These are phyloP conservation scores for Thecocarcelia acutangulata DNA, from an alignment of 2,888 invertebrate species.

Conservation along the genomic window DNA sequence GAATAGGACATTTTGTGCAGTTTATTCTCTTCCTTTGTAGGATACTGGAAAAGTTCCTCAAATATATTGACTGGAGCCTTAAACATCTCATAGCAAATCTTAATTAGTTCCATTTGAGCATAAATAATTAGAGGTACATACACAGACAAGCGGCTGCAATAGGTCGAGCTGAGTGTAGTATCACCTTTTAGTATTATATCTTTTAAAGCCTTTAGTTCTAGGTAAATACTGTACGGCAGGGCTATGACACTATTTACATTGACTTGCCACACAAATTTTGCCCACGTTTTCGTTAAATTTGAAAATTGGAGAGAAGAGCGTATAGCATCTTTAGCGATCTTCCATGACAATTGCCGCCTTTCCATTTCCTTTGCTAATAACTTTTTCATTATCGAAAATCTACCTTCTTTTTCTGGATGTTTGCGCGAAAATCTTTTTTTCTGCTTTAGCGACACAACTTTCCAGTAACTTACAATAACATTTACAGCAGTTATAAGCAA, in stretches of 20 bases:
- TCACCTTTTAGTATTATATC: slow-evolving; percentile 77
- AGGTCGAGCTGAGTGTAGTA: slow-evolving; percentile 74
- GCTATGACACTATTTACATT: slow-evolving; percentile 75
- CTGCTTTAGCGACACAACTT: slow-evolving; percentile 73
- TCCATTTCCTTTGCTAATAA: slow-evolving; percentile 80
- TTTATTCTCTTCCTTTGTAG: slow-evolving; percentile 77
- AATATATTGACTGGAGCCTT: slow-evolving; percentile 79
- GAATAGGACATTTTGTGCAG: slow-evolving; percentile 80
- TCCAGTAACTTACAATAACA: slow-evolving; percentile 84
- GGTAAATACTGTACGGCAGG: slow-evolving; percentile 76
- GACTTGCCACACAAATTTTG: slow-evolving; percentile 78
- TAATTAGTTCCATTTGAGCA: slow-evolving; percentile 77
- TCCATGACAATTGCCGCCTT: slow-evolving; percentile 78
- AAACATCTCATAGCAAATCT: slow-evolving; percentile 78
- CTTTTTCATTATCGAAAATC: slow-evolving; percentile 70
- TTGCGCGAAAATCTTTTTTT: slow-evolving; percentile 71
- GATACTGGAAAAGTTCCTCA: slow-evolving; percentile 78
- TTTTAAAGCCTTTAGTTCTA: slow-evolving; percentile 75
- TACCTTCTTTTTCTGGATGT: slow-evolving; percentile 69
- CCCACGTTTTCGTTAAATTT: slow-evolving; percentile 78
- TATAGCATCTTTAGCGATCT: slow-evolving; percentile 80
- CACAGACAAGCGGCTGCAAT: slow-evolving; percentile 75
- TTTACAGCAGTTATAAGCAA: slow-evolving; percentile 85
- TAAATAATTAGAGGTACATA: slow-evolving; percentile 78
- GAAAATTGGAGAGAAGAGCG: slow-evolving; percentile 81